Evolutionary conservation across 2,888 invertebrate species (phyloP).

Genomic region (Homarus gammarus): DNA sequence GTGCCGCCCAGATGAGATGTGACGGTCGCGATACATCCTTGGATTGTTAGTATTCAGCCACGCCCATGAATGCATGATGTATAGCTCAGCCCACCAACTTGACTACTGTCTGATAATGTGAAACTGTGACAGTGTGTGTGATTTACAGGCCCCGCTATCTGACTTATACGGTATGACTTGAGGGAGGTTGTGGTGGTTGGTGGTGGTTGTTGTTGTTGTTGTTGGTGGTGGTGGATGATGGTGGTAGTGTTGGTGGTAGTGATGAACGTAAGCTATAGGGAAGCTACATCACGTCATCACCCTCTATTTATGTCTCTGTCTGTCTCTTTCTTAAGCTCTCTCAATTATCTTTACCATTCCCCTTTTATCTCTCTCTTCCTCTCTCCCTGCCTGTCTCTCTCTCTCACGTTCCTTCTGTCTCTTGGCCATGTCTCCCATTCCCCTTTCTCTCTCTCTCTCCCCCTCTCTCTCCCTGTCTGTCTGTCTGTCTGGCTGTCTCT

Average conservation of each 20-base stretch:
- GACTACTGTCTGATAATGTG: conserved; percentile 67
- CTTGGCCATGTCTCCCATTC: background rate
- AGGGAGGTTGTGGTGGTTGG: too few species aligned
- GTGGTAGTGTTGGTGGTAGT: too few species aligned
- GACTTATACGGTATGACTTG: background rate
- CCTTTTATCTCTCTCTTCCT: background rate
- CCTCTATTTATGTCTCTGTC: background rate
- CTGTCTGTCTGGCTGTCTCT: conserved; percentile 17
- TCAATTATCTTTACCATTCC: too few species aligned
- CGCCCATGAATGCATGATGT: conserved; percentile 58
- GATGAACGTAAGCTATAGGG: too few species aligned
- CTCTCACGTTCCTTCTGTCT: background rate
- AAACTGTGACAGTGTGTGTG: conserved; percentile 56
- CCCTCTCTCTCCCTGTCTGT: too few species aligned
- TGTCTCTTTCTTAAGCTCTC: too few species aligned
- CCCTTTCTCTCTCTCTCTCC: background rate
- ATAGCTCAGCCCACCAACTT: conserved; percentile 54
- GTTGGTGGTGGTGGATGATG: too few species aligned
- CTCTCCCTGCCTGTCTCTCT: background rate
- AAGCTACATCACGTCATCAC: too few species aligned
- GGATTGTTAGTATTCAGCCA: conserved; percentile 50
- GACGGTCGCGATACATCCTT: background rate
- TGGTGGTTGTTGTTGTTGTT: too few species aligned
- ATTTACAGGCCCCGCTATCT: conserved; percentile 55
- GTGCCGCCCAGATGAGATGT: too few species aligned